phyloP scores from a whole-genome alignment of 2,888 invertebrate genomes.

The Capitulum mitella region DNA sequence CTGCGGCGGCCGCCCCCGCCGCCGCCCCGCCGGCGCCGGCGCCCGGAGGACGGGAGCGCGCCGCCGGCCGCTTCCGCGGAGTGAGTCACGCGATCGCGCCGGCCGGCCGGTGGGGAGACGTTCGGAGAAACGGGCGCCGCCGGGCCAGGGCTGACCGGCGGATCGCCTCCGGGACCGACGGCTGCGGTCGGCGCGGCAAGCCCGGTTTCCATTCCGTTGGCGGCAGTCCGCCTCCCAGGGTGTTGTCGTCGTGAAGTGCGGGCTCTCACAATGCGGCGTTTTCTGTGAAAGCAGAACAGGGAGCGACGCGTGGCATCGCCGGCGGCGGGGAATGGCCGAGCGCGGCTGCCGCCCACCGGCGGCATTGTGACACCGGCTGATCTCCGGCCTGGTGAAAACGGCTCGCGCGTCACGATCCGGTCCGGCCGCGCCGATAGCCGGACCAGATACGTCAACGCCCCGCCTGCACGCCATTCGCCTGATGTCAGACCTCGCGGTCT shows the following conservation, averaged over 20 bases:
- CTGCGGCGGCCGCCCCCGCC: not conserved
- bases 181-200: not conserved
- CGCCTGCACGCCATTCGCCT: not conserved
- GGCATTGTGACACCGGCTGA: not conserved
- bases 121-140: too few species aligned
- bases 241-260: not conserved
- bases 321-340: not conserved
- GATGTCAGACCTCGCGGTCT: too few species aligned
- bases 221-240: not conserved
- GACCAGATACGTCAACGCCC: not conserved
- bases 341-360: not conserved
- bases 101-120: too few species aligned
- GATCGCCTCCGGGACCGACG: too few species aligned
- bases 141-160: too few species aligned
- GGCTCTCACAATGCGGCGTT: not conserved
- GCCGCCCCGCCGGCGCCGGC: not conserved
- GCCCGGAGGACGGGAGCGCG: not conserved
- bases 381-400: not conserved
- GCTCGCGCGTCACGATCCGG: not conserved
- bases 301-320: not conserved
- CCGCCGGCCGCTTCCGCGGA: not conserved
- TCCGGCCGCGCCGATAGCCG: not conserved
- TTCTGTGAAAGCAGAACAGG: slow-evolving; percentile 1
- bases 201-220: not conserved
- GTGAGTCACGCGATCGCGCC: not conserved